phyloP scores from a whole-genome alignment of 2,797 vertebrate genomes.

The Phaenicophaeus curvirostris region DNA sequence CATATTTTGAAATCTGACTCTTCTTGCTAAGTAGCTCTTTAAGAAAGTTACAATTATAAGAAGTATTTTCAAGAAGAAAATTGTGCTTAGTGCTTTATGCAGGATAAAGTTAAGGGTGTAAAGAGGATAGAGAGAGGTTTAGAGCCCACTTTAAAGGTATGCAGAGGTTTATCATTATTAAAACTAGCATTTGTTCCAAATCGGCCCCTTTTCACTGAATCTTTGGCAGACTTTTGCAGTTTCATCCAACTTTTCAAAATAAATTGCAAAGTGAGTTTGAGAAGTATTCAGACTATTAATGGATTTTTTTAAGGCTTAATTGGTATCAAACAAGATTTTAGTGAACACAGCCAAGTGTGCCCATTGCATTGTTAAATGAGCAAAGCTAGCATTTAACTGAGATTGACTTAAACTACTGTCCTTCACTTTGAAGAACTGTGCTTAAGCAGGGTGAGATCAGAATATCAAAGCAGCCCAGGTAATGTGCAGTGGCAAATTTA shows the following conservation, averaged over 20 bases:
- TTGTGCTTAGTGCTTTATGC: conserved; percentile 14
- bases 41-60: conserved; percentile 41
- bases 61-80: conserved; percentile 14
- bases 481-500: not conserved
- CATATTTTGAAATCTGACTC: not conserved
- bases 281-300: conserved; percentile 47
- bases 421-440: conserved; percentile 55
- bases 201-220: not conserved
- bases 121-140: conserved; percentile 50
- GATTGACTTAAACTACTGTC: conserved; percentile 56
- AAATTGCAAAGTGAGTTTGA: conserved; percentile 47
- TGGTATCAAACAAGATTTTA: conserved; percentile 68
- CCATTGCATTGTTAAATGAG: conserved; percentile 49
- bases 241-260: conserved; percentile 51
- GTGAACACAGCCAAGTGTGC: conserved; percentile 49
- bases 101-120: conserved; percentile 50
- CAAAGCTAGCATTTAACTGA: conserved; percentile 48
- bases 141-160: conserved; percentile 6
- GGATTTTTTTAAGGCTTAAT: conserved; percentile 58
- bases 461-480: conserved; percentile 52
- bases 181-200: conserved; percentile 40
- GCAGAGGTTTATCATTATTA: conserved; percentile 34
- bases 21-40: conserved; percentile 12
- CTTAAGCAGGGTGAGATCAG: conserved; percentile 59
- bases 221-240: conserved; percentile 32